phyloP scores from a whole-genome alignment of 92 coral and sea anemone genomes.

The Umimayanthus kanabou region DNA sequence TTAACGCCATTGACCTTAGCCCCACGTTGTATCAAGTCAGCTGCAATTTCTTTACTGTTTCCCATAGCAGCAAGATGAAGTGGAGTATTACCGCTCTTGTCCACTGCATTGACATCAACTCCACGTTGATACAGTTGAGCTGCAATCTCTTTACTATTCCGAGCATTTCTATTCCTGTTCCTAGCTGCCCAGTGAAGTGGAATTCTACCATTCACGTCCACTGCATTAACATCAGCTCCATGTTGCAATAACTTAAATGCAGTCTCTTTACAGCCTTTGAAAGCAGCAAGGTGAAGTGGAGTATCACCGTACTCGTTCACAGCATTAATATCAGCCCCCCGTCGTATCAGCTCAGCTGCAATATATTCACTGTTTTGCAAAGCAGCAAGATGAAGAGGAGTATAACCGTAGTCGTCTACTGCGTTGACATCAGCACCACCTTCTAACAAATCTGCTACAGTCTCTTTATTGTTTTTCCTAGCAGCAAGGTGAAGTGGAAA shows the following conservation, averaged over 20 bases:
- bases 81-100: conserved; percentile 1
- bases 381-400: too few relatives aligned
- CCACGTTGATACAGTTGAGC: neutral
- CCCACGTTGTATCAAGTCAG: neutral
- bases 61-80: conserved; percentile 29
- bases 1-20: conserved; percentile 13
- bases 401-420: too few relatives aligned
- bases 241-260: neutral
- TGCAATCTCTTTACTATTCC: conserved; percentile 1
- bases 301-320: neutral
- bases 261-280: neutral
- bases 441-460: too few relatives aligned
- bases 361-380: too few relatives aligned
- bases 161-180: neutral
- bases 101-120: conserved; percentile 1
- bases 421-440: too few relatives aligned
- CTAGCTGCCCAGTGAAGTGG: conserved; percentile 3
- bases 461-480: too few relatives aligned
- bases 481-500: too few relatives aligned
- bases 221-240: conserved; percentile 16
- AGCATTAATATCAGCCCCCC: neutral
- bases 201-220: neutral
- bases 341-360: neutral
- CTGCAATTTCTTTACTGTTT: conserved; percentile 15
- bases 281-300: conserved; percentile 23